Percentiles rank a stretch among this genome's conserved stretches.
These are phyloP conservation scores for Hoplodrina blanda DNA, from an alignment of 2,888 invertebrate genomes.

Conservation along the genomic window DNA sequence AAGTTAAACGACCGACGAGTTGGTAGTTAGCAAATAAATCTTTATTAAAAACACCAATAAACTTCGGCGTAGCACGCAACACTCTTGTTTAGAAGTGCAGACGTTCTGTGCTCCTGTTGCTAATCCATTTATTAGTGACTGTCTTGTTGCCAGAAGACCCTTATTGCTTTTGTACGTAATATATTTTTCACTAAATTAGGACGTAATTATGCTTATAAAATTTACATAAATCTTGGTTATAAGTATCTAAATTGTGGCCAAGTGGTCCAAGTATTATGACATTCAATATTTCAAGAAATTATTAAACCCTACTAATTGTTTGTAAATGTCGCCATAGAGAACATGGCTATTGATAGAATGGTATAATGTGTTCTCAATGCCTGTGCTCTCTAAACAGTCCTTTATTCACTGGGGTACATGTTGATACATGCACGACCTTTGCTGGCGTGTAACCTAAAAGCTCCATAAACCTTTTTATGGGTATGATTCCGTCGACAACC, in stretches of 20 bases:
- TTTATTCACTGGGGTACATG: constrained; percentile 55
- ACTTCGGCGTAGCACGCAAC: constrained; percentile 52
- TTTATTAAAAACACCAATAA: constrained; percentile 60
- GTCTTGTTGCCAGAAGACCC: constrained; percentile 31
- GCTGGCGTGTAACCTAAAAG: constrained; percentile 79
- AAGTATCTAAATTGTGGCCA: not conserved
- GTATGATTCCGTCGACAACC: constrained; percentile 80
- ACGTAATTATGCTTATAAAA: constrained; percentile 9
- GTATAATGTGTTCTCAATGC: constrained; percentile 25
- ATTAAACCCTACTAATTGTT: not conserved
- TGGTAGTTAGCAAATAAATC: constrained; percentile 56
- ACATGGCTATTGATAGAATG: constrained; percentile 22
- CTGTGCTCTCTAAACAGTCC: constrained; percentile 50
- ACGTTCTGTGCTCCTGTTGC: constrained; percentile 42
- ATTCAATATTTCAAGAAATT: too few species aligned
- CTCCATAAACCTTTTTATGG: constrained; percentile 85
- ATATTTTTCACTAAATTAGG: constrained; percentile 1
- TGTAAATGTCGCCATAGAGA: constrained; percentile 15
- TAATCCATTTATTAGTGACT: constrained; percentile 53
- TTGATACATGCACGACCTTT: constrained; percentile 69
- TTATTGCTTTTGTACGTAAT: constrained; percentile 18
- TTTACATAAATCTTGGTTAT: constrained; percentile 1
- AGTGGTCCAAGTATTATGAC: not conserved
- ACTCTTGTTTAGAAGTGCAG: constrained; percentile 44
- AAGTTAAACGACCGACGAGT: constrained; percentile 54